Percentiles rank a stretch among this genome's conserved stretches.
phyloP scores from a whole-genome alignment of 2,113 vertebrate species.

The Ceyx margarethae region DNA sequence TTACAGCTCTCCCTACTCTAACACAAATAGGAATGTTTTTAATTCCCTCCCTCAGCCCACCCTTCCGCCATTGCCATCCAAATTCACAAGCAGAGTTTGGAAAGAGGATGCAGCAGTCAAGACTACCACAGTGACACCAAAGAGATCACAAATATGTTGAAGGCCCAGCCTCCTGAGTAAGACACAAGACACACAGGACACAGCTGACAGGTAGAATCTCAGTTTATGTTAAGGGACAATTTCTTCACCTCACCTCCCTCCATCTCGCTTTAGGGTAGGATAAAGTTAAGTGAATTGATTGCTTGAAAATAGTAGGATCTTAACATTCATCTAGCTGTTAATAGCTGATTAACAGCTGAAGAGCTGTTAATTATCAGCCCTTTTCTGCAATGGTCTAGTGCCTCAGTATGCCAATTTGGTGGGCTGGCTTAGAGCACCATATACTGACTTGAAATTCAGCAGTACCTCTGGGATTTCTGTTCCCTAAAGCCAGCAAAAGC shows the following conservation, averaged over 20 bases:
- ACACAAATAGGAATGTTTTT: background rate
- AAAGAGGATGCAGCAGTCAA: background rate
- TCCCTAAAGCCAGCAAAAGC: conserved; percentile 37
- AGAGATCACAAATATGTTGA: background rate
- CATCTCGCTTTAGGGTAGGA: background rate
- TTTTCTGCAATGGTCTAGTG: background rate
- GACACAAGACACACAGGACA: background rate
- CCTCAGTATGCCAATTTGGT: background rate
- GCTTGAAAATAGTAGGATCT: background rate
- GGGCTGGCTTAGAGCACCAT: background rate
- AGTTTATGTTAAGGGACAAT: background rate
- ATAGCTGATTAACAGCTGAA: background rate
- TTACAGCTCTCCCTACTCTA: background rate
- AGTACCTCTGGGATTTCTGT: background rate
- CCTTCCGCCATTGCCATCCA: background rate
- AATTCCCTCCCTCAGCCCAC: background rate
- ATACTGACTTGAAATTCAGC: background rate
- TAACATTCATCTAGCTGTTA: background rate
- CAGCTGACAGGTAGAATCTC: background rate
- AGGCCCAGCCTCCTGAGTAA: background rate
- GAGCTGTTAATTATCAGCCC: background rate
- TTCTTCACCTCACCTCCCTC: background rate
- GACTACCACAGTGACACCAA: background rate
- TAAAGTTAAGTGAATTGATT: background rate
- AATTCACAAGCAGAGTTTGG: background rate